Evolutionary conservation across 1,140 invertebrate genomes (phyloP).

Genomic region (Euschistus heros): DNA sequence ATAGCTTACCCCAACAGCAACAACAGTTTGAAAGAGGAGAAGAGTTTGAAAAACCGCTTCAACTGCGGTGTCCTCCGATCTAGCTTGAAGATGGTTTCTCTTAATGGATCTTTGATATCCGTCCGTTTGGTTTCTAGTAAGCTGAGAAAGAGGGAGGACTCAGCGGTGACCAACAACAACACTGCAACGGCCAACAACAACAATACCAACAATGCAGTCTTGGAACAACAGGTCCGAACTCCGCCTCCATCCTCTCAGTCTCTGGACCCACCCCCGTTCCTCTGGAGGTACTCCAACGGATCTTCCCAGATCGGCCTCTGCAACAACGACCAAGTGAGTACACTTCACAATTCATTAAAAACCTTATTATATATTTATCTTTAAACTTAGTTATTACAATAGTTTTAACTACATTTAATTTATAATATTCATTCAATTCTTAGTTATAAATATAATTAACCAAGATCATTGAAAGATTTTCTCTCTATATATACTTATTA

Average conservation of each 20-base stretch:
- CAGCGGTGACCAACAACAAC: constrained; percentile 30
- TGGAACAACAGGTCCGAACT: constrained; percentile 21
- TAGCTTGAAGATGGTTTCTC: constrained; percentile 50
- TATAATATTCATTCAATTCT: too few relatives aligned
- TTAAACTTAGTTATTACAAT: too few relatives aligned
- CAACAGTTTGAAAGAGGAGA: constrained; percentile 25
- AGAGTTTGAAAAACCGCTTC: constrained; percentile 31
- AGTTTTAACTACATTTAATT: too few relatives aligned
- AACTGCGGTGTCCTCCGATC: constrained; percentile 31
- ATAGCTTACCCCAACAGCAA: constrained; percentile 28
- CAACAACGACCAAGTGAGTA: constrained; percentile 60
- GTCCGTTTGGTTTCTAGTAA: constrained; percentile 80
- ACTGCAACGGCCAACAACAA: constrained; percentile 23
- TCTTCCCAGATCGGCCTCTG: constrained; percentile 55
- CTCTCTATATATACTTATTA: too few relatives aligned
- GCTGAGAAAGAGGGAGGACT: constrained; percentile 67
- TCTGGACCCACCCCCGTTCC: constrained; percentile 46
- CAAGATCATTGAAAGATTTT: too few relatives aligned
- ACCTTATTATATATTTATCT: too few relatives aligned
- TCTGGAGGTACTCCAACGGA: constrained; percentile 61
- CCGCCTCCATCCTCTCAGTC: constrained; percentile 24
- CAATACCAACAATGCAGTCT: constrained; percentile 26
- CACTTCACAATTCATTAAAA: not conserved
- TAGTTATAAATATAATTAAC: too few relatives aligned
- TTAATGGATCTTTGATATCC: constrained; percentile 65